phyloP scores from a whole-genome alignment of 2,797 vertebrate genomes.

The Danio albolineatus region DNA sequence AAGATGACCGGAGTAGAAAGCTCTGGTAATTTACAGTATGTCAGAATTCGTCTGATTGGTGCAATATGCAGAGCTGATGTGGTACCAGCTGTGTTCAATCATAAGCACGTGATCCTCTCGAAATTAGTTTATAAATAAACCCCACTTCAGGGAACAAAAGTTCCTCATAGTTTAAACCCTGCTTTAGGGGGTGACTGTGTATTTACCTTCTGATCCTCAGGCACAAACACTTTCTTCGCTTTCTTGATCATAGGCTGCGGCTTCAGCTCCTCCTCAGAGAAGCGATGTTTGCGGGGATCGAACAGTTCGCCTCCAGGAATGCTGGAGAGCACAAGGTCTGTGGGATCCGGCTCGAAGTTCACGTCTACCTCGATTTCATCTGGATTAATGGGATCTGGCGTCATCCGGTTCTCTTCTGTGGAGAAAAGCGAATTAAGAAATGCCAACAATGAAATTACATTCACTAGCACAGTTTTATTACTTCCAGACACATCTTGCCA shows the following conservation, averaged over 20 bases:
- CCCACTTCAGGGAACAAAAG: no score
- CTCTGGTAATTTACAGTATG: no score
- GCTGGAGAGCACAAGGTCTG: conserved; percentile 93
- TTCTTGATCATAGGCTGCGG: conserved; percentile 99
- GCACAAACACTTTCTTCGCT: conserved; percentile 96
- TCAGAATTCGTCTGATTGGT: no score
- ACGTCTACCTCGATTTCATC: conserved; percentile 89
- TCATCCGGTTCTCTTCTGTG: conserved; percentile 77
- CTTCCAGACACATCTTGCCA: neutral
- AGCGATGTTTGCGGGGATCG: conserved; percentile 94
- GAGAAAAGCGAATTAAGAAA: conserved; percentile 76
- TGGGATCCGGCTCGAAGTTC: conserved; percentile 94
- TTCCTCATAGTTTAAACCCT: neutral
- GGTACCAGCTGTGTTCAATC: no score
- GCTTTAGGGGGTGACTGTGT: neutral
- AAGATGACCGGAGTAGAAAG: no score
- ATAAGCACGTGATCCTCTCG: no score
- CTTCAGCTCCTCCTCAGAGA: conserved; percentile 94
- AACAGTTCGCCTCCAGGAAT: conserved; percentile 95
- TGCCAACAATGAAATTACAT: neutral
- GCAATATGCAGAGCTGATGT: no score
- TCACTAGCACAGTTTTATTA: neutral
- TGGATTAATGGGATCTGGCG: conserved; percentile 83
- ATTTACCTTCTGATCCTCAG: conserved; percentile 91
- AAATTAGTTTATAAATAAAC: no score